Evolutionary conservation across 2,113 vertebrate species (phyloP), one percentile per base, ranked within the genome.

Genomic region (Leucosticte australis): DNA sequence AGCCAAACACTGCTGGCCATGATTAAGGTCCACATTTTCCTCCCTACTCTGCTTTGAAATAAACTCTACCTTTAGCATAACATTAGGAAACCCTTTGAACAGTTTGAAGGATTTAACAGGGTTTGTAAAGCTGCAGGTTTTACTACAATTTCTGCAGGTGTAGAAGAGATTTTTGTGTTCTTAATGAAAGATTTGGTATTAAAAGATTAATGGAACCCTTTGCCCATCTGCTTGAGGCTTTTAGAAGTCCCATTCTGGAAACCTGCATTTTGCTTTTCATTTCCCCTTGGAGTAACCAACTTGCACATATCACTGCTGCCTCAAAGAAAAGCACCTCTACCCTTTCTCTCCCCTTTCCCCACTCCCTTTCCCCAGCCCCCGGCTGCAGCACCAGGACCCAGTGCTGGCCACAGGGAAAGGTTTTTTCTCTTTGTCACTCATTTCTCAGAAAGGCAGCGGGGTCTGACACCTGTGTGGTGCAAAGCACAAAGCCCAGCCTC

Each of bases 91-190:
- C 44, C 33, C 39, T 79, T 86, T 87, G 64, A 88, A 37, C 52
- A 82, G 52, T 14, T 12, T 42, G 42, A 86, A 82, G 56, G 79
- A 35, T 78, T 94, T 93, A 93, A 69, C n/a, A 44, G 77, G n/a
- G 44, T 77, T 55, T 91, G 28, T 50, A 95, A 95, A 92, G 56
- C 59, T 81, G 62, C 70, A 82, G 42, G 35, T 49, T 83, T 88
- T 77, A 69, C 73, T 47, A 30, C 11, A 46, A 91, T 68, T 95
- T 71, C 82, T 85, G 53, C 91, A 97, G 96, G 94, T 95, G 92
- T 87, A 83, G 49, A 94, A 91, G 63, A 90, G 76, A 71, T 73
- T 68, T 86, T 78, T 56, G 63, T n/a, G 39, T 44, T 65, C 42
- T 78, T 92, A 92, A 76, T 87, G 87, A 92, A 96, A 92, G 69